These are phyloP conservation scores for Phalanger gymnotis DNA, from an alignment of 2,797 vertebrate genomes.

Conservation along the genomic window DNA sequence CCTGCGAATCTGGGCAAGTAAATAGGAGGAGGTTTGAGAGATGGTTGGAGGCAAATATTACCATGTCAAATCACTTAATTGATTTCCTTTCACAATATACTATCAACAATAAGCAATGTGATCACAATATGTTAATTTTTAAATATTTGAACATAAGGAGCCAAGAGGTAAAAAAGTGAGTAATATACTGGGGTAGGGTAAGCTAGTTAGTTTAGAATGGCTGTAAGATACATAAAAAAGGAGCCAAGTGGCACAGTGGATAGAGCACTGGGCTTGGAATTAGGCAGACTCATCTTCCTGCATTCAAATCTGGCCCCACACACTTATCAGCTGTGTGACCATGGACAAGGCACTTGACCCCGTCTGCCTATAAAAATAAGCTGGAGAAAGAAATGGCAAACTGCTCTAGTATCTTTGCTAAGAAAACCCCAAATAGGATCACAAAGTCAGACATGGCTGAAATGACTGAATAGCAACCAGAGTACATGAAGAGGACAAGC, in stretches of 20 bases:
- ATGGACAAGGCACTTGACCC: neutral
- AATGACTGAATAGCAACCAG: neutral
- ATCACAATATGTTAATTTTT: neutral
- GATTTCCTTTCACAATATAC: neutral
- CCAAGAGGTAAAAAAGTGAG: neutral
- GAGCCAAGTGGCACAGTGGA: neutral
- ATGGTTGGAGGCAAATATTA: too few relatives aligned
- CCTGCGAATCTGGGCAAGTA: neutral
- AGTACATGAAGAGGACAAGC: neutral
- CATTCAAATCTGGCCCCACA: neutral
- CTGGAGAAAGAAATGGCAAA: neutral
- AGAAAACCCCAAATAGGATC: neutral
- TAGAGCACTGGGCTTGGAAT: neutral
- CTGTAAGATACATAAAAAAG: neutral
- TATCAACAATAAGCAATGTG: neutral
- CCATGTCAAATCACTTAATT: neutral
- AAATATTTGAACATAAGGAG: neutral
- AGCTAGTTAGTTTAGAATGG: neutral
- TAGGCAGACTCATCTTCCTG: neutral
- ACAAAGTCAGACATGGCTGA: neutral
- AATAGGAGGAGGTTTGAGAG: neutral
- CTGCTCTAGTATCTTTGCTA: neutral
- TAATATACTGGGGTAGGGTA: neutral
- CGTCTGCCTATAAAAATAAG: neutral
- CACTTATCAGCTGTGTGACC: neutral